These are phyloP conservation scores for Aleiodes alternator DNA, from an alignment of 2,888 invertebrate species.

Conservation along the genomic window DNA sequence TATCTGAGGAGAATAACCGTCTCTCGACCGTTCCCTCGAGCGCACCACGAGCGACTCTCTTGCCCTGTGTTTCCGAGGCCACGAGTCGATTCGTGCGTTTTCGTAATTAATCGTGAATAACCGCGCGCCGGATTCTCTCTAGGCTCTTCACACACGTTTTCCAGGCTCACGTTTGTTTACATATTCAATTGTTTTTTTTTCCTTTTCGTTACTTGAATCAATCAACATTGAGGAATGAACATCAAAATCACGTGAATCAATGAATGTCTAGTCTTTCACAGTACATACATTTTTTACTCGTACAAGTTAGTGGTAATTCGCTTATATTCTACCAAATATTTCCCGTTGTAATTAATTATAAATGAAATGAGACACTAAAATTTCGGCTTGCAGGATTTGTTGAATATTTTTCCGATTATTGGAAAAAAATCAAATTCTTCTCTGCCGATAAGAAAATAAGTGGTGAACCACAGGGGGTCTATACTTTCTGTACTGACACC, in stretches of 20 bases:
- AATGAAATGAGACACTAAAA: neutral
- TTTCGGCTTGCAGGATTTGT: too few species aligned
- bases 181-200: constrained; percentile 11
- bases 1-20: constrained; percentile 49
- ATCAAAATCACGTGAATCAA: too few species aligned
- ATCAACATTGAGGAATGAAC: neutral
- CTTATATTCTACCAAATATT: too few species aligned
- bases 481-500: constrained; percentile 49
- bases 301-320: too few species aligned
- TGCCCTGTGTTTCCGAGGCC: constrained; percentile 55
- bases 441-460: neutral
- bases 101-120: constrained; percentile 61
- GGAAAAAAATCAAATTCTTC: neutral
- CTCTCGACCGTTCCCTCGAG: constrained; percentile 59
- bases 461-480: constrained; percentile 29
- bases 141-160: constrained; percentile 6
- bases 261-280: too few species aligned
- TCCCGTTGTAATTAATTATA: neutral
- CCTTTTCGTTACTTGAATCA: constrained; percentile 60
- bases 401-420: too few species aligned
- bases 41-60: constrained; percentile 59
- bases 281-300: too few species aligned
- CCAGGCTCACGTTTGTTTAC: constrained; percentile 20
- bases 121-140: constrained; percentile 52
- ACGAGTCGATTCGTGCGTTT: constrained; percentile 60